A percentile compares a stretch with the other conserved stretches of the same genome.
phyloP scores from a whole-genome alignment of 1,140 invertebrate genomes.

The Zaprionus vittiger region DNA sequence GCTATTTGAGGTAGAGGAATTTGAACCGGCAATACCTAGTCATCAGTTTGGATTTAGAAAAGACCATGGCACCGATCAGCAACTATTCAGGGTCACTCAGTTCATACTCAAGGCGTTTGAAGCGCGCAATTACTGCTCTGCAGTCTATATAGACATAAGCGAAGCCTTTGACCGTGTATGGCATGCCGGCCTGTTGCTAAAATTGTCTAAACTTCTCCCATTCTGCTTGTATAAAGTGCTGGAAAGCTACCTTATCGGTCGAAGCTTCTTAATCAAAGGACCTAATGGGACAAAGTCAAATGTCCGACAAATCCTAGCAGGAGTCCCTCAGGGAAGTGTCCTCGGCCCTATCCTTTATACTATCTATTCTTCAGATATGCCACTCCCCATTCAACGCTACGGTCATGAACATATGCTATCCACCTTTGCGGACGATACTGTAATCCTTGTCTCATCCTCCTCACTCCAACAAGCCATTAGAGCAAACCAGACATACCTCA shows the following conservation, averaged over 20 bases:
- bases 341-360: constrained; percentile 10
- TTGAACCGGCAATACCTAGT: not conserved
- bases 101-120: constrained; percentile 17
- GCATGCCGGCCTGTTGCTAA: not conserved
- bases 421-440: constrained; percentile 33
- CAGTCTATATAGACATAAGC: constrained; percentile 11
- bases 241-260: not conserved
- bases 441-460: not conserved
- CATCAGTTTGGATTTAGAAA: constrained; percentile 35
- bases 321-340: constrained; percentile 15
- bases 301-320: not conserved
- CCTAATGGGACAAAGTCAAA: not conserved
- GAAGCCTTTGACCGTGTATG: constrained; percentile 18
- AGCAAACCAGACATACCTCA: no score
- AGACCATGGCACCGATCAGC: constrained; percentile 14
- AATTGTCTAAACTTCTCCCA: not conserved
- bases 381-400: not conserved
- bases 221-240: not conserved
- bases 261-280: not conserved
- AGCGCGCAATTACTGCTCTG: constrained; percentile 8
- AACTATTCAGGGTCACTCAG: constrained; percentile 9
- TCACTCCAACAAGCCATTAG: no score
- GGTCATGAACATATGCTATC: not conserved
- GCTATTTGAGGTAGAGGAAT: not conserved
- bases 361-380: constrained; percentile 12